These are phyloP conservation scores for Drosophila birchii DNA, from an alignment of 2,888 invertebrate species.

Conservation along the genomic window DNA sequence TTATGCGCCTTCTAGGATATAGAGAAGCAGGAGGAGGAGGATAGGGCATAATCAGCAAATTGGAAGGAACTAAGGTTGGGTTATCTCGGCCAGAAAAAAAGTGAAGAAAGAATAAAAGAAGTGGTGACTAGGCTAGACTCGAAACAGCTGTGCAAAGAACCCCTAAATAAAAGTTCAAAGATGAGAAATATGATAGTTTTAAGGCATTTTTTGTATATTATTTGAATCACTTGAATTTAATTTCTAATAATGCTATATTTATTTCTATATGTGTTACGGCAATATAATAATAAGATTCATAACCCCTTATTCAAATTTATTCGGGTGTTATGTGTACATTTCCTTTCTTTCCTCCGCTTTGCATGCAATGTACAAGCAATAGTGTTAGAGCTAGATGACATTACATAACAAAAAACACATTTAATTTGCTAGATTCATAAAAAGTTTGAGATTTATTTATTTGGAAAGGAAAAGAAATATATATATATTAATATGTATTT, in stretches of 20 bases:
- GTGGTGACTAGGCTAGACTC: constrained; percentile 20
- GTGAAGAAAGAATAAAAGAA: neutral
- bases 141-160: constrained; percentile 20
- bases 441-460: constrained; percentile 21
- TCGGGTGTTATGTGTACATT: too few relatives aligned
- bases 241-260: neutral
- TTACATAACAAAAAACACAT: neutral
- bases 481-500: constrained; percentile 7
- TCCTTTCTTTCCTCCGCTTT: too few relatives aligned
- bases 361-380: too few relatives aligned
- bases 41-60: constrained; percentile 35
- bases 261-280: neutral
- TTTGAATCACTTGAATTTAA: neutral
- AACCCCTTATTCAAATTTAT: neutral
- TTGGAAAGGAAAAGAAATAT: constrained; percentile 4
- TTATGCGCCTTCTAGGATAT: constrained; percentile 12
- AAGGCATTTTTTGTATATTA: neutral
- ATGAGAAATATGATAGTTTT: neutral
- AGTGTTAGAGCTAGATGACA: too few relatives aligned
- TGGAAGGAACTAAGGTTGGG: constrained; percentile 23
- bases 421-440: constrained; percentile 18
- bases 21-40: neutral
- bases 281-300: neutral
- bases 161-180: constrained; percentile 18
- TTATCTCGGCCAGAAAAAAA: neutral